phyloP scores from a whole-genome alignment of 2,888 invertebrate genomes.

The Drosophila birchii region DNA sequence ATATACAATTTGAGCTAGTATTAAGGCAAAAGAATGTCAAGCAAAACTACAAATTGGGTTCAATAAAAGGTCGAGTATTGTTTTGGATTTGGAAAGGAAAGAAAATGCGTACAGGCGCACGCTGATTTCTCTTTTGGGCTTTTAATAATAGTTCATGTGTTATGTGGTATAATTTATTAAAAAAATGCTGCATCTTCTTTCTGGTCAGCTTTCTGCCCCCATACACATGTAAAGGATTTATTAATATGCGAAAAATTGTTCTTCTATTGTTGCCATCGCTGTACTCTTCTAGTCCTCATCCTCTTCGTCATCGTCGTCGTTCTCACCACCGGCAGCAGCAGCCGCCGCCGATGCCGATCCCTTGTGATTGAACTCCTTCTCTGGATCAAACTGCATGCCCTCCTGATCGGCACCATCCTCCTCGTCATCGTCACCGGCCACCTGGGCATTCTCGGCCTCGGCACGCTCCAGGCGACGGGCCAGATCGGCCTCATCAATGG shows the following conservation, averaged over 20 bases:
- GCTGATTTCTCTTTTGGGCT: neutral
- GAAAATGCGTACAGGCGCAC: neutral
- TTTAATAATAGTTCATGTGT: too few relatives aligned
- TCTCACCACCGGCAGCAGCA: slow-evolving; percentile 8
- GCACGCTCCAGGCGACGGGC: slow-evolving; percentile 96
- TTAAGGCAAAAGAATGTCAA: slow-evolving; percentile 30
- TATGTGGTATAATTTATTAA: too few relatives aligned
- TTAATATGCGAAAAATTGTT: slow-evolving; percentile 14
- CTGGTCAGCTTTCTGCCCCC: neutral
- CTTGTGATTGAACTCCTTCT: slow-evolving; percentile 81
- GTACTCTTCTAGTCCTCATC: slow-evolving; percentile 60
- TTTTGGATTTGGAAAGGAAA: slow-evolving; percentile 39
- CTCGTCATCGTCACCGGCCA: slow-evolving; percentile 95
- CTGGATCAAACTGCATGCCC: slow-evolving; percentile 85
- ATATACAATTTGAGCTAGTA: slow-evolving; percentile 36
- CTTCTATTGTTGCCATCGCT: slow-evolving; percentile 4
- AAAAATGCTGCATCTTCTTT: neutral
- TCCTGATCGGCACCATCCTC: slow-evolving; percentile 88
- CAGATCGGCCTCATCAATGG: slow-evolving; percentile 98
- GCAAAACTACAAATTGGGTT: slow-evolving; percentile 48
- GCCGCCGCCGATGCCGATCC: slow-evolving; percentile 61
- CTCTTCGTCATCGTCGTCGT: slow-evolving; percentile 61
- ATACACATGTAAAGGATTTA: slow-evolving; percentile 12
- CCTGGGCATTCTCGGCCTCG: slow-evolving; percentile 97
- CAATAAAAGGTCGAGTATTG: slow-evolving; percentile 64